Percentiles rank a stretch among this genome's conserved stretches.
Conservation (phyloP, 2,797 vertebrate genomes). For the Sebastes minor region DNA sequence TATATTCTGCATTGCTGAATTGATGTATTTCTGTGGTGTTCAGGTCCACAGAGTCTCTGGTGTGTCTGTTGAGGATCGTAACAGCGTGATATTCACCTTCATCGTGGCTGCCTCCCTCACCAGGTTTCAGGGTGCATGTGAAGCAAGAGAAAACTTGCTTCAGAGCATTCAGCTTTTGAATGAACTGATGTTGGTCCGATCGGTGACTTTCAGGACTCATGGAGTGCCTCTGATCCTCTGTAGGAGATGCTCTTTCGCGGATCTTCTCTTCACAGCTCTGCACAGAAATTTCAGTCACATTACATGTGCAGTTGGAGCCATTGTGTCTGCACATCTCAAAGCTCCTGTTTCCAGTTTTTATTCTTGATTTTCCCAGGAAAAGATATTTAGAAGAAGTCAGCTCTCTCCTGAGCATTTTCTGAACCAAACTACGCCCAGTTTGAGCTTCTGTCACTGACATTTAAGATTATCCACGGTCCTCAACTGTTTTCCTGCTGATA, state of each 20-base stretch:
- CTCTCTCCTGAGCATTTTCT: constrained; percentile 40
- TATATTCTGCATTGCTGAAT: neutral
- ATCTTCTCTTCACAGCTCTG: neutral
- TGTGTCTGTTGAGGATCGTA: constrained; percentile 19
- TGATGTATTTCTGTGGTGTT: neutral
- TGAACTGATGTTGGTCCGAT: constrained; percentile 24
- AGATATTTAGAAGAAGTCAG: constrained; percentile 10
- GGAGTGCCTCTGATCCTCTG: neutral
- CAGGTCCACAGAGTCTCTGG: constrained; percentile 13
- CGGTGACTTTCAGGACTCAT: constrained; percentile 17
- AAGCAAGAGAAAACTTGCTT: constrained; percentile 77
- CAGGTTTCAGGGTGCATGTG: constrained; percentile 71
- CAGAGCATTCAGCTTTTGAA: constrained; percentile 17
- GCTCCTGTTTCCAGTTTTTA: constrained; percentile 8
- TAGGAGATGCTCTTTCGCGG: neutral
- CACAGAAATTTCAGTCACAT: constrained; percentile 1
- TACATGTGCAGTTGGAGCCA: constrained; percentile 9
- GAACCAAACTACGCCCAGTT: neutral
- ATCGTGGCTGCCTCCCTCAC: neutral
- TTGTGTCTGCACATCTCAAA: neutral
- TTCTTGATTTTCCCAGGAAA: constrained; percentile 34
- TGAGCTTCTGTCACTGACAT: constrained; percentile 14
- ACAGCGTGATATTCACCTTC: neutral
- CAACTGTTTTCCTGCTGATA: neutral
- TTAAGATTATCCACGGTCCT: neutral